These are phyloP conservation scores for Bradynema listronoti DNA, from an alignment of 1,140 invertebrate genomes.

Conservation along the genomic window DNA sequence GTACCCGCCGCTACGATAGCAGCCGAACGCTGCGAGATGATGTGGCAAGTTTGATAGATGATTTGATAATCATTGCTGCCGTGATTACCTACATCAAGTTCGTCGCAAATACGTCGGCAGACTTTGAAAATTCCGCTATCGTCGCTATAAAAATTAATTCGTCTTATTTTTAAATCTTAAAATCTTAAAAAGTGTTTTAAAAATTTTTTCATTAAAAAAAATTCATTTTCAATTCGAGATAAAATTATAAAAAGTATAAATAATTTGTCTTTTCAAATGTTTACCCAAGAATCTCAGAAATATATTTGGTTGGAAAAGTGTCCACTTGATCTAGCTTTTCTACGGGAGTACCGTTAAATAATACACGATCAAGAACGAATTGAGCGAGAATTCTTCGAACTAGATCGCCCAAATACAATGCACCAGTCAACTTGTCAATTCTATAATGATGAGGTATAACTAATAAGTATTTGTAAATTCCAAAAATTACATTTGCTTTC, in stretches of 20 bases:
- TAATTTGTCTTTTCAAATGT: slow-evolving; percentile 9
- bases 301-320: slow-evolving; percentile 56
- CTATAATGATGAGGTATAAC: slow-evolving; percentile 30
- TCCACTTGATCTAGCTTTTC: slow-evolving; percentile 48
- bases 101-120: slow-evolving; percentile 55
- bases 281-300: slow-evolving; percentile 53
- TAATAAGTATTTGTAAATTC: background rate
- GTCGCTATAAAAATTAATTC: slow-evolving; percentile 41
- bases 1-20: slow-evolving; percentile 54
- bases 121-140: slow-evolving; percentile 48
- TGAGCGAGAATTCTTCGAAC: slow-evolving; percentile 51
- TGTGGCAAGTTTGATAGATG: slow-evolving; percentile 53
- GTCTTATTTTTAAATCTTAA: too few relatives aligned
- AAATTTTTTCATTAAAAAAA: too few relatives aligned
- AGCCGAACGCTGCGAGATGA: slow-evolving; percentile 49
- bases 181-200: too few relatives aligned
- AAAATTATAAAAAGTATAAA: slow-evolving; percentile 6
- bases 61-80: slow-evolving; percentile 52
- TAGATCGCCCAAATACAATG: slow-evolving; percentile 55
- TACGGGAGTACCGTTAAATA: slow-evolving; percentile 48
- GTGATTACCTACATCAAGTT: slow-evolving; percentile 54
- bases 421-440: slow-evolving; percentile 56
- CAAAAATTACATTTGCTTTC: slow-evolving; percentile 52
- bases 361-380: slow-evolving; percentile 43
- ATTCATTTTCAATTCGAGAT: background rate